A percentile compares a stretch with the other conserved stretches of the same genome.
Conservation (phyloP, 2,888 invertebrate genomes). For the Hydrotaea cyrtoneurina region DNA sequence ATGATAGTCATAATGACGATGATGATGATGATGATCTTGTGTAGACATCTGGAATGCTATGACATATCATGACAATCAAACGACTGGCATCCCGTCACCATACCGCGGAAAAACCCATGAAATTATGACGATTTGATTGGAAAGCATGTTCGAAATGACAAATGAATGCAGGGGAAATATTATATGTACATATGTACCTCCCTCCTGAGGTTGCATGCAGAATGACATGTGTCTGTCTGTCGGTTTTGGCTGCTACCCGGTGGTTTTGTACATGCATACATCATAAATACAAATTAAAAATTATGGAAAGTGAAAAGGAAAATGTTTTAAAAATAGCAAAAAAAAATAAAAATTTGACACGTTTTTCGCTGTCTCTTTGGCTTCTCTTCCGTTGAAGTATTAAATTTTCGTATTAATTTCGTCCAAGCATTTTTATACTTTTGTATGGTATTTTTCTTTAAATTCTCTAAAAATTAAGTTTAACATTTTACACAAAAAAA, state of each 20-base stretch:
- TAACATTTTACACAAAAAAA: too few species aligned
- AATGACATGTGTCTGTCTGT: neutral
- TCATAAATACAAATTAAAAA: neutral
- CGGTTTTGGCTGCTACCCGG: neutral
- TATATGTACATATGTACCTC: neutral
- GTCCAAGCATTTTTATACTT: too few species aligned
- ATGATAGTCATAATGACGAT: neutral
- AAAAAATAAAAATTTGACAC: neutral
- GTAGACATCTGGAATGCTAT: constrained; percentile 36
- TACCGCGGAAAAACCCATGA: constrained; percentile 8
- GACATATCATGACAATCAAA: neutral
- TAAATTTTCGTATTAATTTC: too few species aligned
- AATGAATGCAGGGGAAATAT: constrained; percentile 3
- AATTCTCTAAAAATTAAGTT: too few species aligned
- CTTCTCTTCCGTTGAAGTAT: neutral
- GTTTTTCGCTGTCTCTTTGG: neutral
- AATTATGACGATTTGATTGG: constrained; percentile 25
- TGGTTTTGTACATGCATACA: neutral
- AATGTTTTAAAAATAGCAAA: constrained; percentile 1
- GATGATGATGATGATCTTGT: constrained; percentile 17
- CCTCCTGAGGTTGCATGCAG: neutral
- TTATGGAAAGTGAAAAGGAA: neutral
- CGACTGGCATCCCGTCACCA: neutral
- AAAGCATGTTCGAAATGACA: constrained; percentile 1
- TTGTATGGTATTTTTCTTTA: neutral